These are phyloP conservation scores for Bombus pyrosoma DNA, from an alignment of 1,140 invertebrate genomes.

Conservation along the genomic window DNA sequence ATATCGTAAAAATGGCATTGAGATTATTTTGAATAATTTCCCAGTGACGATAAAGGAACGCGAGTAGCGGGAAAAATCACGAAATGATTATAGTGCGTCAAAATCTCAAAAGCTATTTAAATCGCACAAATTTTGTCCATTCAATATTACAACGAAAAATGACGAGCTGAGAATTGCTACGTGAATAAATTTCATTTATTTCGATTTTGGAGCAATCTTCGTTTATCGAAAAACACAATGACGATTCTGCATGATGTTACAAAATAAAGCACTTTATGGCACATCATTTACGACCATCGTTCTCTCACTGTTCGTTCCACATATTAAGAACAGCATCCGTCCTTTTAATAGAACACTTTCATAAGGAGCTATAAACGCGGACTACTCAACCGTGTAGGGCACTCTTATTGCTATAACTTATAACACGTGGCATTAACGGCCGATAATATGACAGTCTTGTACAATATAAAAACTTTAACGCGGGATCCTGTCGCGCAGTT, in stretches of 20 bases:
- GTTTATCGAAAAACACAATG: too few relatives aligned
- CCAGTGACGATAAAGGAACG: too few relatives aligned
- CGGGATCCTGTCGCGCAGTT: slow-evolving; percentile 48
- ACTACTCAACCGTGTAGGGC: slow-evolving; percentile 40
- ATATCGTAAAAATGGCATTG: background rate
- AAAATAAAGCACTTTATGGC: slow-evolving; percentile 13
- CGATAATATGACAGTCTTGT: slow-evolving; percentile 69
- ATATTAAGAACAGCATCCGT: slow-evolving; percentile 53
- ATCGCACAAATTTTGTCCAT: background rate
- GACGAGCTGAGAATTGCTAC: background rate
- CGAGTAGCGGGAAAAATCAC: too few relatives aligned
- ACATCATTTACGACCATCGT: slow-evolving; percentile 20
- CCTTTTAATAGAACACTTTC: slow-evolving; percentile 67
- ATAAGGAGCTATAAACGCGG: slow-evolving; percentile 61
- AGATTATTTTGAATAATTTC: background rate
- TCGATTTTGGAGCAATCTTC: background rate
- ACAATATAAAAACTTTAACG: slow-evolving; percentile 68
- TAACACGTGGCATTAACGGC: slow-evolving; percentile 65
- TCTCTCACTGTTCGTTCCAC: slow-evolving; percentile 46
- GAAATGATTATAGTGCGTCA: too few relatives aligned
- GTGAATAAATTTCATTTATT: background rate
- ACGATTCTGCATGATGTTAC: background rate
- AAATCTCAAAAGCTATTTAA: background rate
- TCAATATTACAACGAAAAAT: background rate
- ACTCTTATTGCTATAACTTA: slow-evolving; percentile 66